Conservation (phyloP, 2,888 invertebrate species). For the Macrosoma leucophasiata region DNA sequence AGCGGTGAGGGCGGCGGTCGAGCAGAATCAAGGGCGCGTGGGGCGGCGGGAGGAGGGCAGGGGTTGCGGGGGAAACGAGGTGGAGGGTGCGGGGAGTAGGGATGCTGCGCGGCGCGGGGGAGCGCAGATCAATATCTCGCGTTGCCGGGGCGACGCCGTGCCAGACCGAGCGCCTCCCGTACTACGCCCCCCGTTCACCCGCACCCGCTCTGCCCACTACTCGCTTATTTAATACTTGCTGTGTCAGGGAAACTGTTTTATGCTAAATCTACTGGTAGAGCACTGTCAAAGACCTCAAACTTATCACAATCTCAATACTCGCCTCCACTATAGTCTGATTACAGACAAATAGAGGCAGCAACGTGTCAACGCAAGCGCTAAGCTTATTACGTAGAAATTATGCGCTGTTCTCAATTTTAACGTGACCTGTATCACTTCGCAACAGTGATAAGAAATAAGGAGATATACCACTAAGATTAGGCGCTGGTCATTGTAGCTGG, state of each 20-base stretch:
- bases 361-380: too few relatives aligned
- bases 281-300: slow-evolving; percentile 48
- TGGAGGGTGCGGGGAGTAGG: slow-evolving; percentile 31
- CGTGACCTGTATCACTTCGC: too few relatives aligned
- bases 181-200: slow-evolving; percentile 57
- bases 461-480: too few relatives aligned
- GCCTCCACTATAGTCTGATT: slow-evolving; percentile 26
- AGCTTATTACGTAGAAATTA: too few relatives aligned
- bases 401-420: too few relatives aligned
- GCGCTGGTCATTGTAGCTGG: too few relatives aligned
- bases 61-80: slow-evolving; percentile 48
- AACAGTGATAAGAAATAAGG: too few relatives aligned
- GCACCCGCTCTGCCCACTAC: slow-evolving; percentile 47
- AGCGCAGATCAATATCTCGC: slow-evolving; percentile 71
- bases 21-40: slow-evolving; percentile 57
- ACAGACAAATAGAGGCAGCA: too few relatives aligned
- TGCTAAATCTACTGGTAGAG: slow-evolving; percentile 67
- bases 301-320: too few relatives aligned
- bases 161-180: slow-evolving; percentile 77
- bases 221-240: slow-evolving; percentile 71
- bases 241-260: slow-evolving; percentile 69
- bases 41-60: slow-evolving; percentile 40
- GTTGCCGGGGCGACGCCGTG: slow-evolving; percentile 78
- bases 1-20: slow-evolving; percentile 34
- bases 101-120: slow-evolving; percentile 43